phyloP scores from a whole-genome alignment of 2,888 invertebrate species.

The Autographa gamma region DNA sequence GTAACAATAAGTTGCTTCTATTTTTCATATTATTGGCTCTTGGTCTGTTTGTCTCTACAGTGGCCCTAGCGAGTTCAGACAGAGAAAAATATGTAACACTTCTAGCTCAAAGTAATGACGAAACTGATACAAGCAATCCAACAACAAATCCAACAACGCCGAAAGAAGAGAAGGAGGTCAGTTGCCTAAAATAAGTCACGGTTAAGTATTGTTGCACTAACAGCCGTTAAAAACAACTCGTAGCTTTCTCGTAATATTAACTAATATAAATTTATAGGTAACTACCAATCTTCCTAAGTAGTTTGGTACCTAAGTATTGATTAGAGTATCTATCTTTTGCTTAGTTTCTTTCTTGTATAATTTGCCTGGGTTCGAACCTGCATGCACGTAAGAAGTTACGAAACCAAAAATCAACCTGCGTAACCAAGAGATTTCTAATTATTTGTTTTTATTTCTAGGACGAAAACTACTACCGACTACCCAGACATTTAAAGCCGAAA shows the following conservation, averaged over 20 bases:
- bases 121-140: not conserved
- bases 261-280: no score
- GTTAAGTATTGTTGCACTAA: no score
- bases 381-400: no score
- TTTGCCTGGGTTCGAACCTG: no score
- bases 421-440: not conserved
- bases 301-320: no score
- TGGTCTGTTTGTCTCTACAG: conserved; percentile 86
- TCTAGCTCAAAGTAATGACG: conserved; percentile 9
- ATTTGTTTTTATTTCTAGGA: conserved; percentile 63
- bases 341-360: no score
- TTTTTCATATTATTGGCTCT: conserved; percentile 72
- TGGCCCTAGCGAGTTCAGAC: conserved; percentile 78
- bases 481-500: conserved; percentile 88
- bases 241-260: no score
- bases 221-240: no score
- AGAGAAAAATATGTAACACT: conserved; percentile 15
- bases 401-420: no score
- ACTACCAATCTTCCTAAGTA: no score
- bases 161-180: not conserved
- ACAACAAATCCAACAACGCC: not conserved
- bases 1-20: conserved; percentile 72
- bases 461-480: conserved; percentile 79
- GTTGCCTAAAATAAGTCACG: not conserved
- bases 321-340: no score